phyloP scores from a whole-genome alignment of 2,113 vertebrate species.

The Pan paniscus region DNA sequence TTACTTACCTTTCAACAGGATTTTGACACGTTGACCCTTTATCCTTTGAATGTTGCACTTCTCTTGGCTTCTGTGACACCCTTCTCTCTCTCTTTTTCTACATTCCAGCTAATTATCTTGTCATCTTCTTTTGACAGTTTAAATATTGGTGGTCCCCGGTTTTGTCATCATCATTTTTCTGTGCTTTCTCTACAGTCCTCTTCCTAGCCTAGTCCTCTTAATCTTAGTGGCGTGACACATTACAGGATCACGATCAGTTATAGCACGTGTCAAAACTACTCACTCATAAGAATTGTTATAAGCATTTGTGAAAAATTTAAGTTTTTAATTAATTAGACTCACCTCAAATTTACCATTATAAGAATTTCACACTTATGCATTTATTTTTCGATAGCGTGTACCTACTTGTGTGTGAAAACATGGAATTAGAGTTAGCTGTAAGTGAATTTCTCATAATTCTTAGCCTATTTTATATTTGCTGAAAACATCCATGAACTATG shows the following conservation, averaged over 20 bases:
- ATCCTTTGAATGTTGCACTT: background rate
- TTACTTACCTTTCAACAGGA: background rate
- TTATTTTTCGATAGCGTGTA: background rate
- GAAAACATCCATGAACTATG: background rate
- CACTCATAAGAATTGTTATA: background rate
- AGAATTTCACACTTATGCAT: background rate
- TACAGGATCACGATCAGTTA: background rate
- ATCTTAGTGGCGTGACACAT: background rate
- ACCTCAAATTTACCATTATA: background rate
- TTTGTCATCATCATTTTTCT: background rate
- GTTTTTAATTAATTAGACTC: background rate
- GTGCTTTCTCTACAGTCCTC: background rate
- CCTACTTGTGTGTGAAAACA: background rate
- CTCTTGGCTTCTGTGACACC: background rate
- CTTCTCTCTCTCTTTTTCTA: background rate
- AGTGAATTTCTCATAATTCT: background rate
- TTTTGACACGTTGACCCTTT: background rate
- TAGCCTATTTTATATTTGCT: background rate
- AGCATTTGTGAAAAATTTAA: background rate
- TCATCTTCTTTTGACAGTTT: background rate
- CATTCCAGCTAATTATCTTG: background rate
- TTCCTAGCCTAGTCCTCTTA: background rate
- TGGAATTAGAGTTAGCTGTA: background rate
- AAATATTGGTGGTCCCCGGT: background rate
- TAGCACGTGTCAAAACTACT: background rate